Base-by-base conservation (phyloP, 2,797 vertebrate species). In the Gouania willdenowi region DNA sequence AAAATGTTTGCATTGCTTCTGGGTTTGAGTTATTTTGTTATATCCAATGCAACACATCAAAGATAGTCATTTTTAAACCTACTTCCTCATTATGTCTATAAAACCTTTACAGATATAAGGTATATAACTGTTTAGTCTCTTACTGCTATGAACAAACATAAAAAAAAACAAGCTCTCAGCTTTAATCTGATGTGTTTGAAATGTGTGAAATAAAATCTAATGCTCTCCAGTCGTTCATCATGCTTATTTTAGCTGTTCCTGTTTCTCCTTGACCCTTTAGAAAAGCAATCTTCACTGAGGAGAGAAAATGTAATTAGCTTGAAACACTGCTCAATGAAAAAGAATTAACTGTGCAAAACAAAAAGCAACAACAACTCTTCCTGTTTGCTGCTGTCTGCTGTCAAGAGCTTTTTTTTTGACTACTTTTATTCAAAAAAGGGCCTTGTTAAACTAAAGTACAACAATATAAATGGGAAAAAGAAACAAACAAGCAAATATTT, bases 1-100 rank as follows among this genome's bases (percentile, higher is more conserved):
- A 36, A 21, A 8, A 16, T 30, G 58, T 75, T 74, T 56, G 52
- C 45, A 50, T 76, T 63, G 71, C 37, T 23, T 46, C 26, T 26
- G 32, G 27, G 16, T 25, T 5, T 4, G 1, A 1, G 10, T 20
- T 42, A 24, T 30, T 16, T 53, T n/a, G 1, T 27, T 4, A 3
- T 23, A 28, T 40, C n/a, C 45, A 11, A 43, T 54, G 45, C 18
- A 15, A 4, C 14, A 26, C 13, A 36, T 51, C 20, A 25, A 48
- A 50, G 40, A 5, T 6, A 0, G 2, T 27, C n/a, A 40, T 59
- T 12, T 8, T 31, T 42, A 26, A 39, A 5, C 5, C 5, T 24
- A 64, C 49, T n/a, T 10, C 28, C 12, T 18, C 5, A n/a, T n/a
- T n/a, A 25, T 20, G 23, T 26, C 28, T 1, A 6, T 20, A n/a